Percentiles rank a stretch among this genome's conserved stretches.
Conservation (phyloP, 2,888 invertebrate genomes). For the Parnassius mnemosyne region DNA sequence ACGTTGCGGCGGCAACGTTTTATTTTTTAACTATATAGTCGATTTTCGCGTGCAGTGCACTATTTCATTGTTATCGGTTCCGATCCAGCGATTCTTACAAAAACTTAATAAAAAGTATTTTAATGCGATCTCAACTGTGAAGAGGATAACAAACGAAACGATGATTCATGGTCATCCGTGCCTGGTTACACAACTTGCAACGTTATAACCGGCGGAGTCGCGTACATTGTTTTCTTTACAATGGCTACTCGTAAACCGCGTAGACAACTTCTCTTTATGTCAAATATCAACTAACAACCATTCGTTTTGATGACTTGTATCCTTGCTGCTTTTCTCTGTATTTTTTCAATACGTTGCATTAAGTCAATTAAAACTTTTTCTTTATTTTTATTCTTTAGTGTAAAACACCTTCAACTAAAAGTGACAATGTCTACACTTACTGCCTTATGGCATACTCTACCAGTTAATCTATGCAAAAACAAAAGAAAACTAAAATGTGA, state of each 20-base stretch:
- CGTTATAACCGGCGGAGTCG: constrained; percentile 2
- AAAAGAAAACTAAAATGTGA: too few species aligned
- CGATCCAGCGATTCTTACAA: constrained; percentile 30
- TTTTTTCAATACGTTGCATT: too few species aligned
- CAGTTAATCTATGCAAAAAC: too few species aligned
- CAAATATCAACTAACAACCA: not conserved
- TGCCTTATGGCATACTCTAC: too few species aligned
- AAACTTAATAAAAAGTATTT: constrained; percentile 16
- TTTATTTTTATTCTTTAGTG: too few species aligned
- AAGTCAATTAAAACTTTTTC: too few species aligned
- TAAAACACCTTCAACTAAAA: too few species aligned
- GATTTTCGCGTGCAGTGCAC: constrained; percentile 25
- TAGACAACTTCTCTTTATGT: constrained; percentile 14
- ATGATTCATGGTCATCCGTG: constrained; percentile 13
- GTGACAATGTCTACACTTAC: too few species aligned
- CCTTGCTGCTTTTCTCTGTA: too few species aligned
- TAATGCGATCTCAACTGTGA: constrained; percentile 7
- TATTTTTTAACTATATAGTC: constrained; percentile 29
- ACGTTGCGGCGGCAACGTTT: constrained; percentile 20
- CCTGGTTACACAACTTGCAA: constrained; percentile 13
- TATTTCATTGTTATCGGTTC: constrained; percentile 31
- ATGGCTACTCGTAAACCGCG: constrained; percentile 4
- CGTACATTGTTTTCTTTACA: constrained; percentile 16
- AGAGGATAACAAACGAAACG: constrained; percentile 11
- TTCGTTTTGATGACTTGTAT: not conserved